These are phyloP conservation scores for Phortica okadai DNA, from an alignment of 2,888 invertebrate genomes.

Conservation along the genomic window DNA sequence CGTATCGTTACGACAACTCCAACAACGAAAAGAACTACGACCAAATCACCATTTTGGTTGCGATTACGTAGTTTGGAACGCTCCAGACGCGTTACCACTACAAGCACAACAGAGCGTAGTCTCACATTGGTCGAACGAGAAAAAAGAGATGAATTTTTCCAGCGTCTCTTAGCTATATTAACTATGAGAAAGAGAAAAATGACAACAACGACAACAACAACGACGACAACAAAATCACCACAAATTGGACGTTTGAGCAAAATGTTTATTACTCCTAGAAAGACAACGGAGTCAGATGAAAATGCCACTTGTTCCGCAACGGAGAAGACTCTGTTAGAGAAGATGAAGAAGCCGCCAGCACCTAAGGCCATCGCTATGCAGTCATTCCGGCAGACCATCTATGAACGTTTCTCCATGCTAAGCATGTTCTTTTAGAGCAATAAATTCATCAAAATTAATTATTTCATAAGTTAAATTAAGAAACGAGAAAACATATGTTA, in stretches of 20 bases:
- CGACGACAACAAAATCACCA: background rate
- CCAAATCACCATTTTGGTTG: background rate
- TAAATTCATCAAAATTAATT: conserved; percentile 6
- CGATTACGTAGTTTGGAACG: background rate
- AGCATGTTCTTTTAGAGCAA: background rate
- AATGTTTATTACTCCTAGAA: background rate
- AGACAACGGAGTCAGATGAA: background rate
- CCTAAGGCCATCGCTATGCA: background rate
- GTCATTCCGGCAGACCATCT: background rate
- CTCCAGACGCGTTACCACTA: background rate
- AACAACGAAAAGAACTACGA: no score
- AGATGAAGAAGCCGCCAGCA: background rate
- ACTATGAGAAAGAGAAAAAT: background rate
- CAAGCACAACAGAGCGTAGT: background rate
- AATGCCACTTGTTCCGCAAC: no score
- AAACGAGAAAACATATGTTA: background rate
- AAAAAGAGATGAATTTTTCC: background rate
- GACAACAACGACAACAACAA: background rate
- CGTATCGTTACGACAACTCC: no score
- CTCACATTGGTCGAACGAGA: background rate
- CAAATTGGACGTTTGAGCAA: background rate
- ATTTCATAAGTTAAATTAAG: background rate
- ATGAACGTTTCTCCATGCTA: background rate
- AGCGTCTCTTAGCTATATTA: background rate
- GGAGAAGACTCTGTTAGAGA: no score